Conservation (phyloP, 1,140 invertebrate species). For the Lordiphosa clarofinis region DNA sequence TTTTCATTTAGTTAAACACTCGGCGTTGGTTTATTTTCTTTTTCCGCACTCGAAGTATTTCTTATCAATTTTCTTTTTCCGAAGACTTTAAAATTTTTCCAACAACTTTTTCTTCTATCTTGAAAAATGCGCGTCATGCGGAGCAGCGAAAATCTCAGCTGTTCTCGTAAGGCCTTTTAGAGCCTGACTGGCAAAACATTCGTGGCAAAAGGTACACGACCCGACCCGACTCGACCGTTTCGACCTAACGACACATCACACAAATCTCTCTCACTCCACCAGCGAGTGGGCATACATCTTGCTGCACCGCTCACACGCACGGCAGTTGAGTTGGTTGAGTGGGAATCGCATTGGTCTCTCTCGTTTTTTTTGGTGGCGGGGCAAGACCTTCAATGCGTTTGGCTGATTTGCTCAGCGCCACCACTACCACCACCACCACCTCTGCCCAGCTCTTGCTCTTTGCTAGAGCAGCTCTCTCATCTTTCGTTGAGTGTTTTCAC, state of each 20-base stretch:
- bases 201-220: conserved; percentile 80
- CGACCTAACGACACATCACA: conserved; percentile 80
- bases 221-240: conserved; percentile 80
- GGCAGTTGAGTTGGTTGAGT: conserved; percentile 42
- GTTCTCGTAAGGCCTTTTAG: conserved; percentile 80
- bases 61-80: conserved; percentile 10
- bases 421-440: conserved; percentile 19
- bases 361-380: conserved; percentile 47
- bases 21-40: conserved; percentile 17
- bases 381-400: conserved; percentile 79
- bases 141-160: conserved; percentile 78
- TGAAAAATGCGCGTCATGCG: conserved; percentile 75
- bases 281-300: conserved; percentile 15
- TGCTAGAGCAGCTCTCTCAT: background rate
- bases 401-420: conserved; percentile 61
- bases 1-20: conserved; percentile 17
- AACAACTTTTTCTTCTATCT: conserved; percentile 45
- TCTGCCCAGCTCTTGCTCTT: conserved; percentile 8
- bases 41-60: conserved; percentile 34
- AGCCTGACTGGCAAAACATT: conserved; percentile 80
- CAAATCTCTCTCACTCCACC: conserved; percentile 79
- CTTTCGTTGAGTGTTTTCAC: conserved; percentile 41
- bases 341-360: conserved; percentile 45
- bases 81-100: conserved; percentile 45
- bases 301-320: conserved; percentile 35